Percentiles rank a stretch among this genome's conserved stretches.
These are phyloP conservation scores for Tinamus major DNA, from an alignment of 2,797 vertebrate species.

Conservation along the genomic window DNA sequence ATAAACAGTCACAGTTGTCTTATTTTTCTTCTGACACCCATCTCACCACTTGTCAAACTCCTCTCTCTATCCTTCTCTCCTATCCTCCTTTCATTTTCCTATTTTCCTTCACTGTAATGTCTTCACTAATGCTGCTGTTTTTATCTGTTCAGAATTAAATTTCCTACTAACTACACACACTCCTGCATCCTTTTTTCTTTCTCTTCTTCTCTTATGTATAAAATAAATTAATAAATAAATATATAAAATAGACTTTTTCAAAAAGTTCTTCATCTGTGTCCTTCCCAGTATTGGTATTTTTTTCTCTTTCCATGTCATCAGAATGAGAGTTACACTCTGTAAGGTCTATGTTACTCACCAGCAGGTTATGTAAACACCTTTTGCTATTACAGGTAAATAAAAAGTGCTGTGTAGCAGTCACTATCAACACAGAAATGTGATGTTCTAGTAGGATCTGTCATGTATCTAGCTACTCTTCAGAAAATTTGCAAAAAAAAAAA, in stretches of 20 bases:
- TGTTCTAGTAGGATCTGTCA: background rate
- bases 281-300: background rate
- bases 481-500: background rate
- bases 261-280: background rate
- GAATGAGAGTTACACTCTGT: background rate
- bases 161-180: background rate
- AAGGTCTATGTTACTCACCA: background rate
- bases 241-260: background rate
- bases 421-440: background rate
- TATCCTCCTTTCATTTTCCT: background rate
- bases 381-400: background rate
- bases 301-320: background rate
- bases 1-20: background rate
- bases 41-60: background rate
- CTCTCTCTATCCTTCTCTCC: background rate
- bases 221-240: background rate
- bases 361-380: background rate
- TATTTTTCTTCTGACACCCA: background rate
- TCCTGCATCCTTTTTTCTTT: background rate
- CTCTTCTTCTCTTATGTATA: background rate
- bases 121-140: background rate
- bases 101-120: background rate
- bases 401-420: background rate
- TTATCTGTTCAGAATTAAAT: background rate
- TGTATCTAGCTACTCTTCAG: background rate